Base-by-base conservation (phyloP, 2,113 vertebrate genomes). In the Phyllostomus hastatus region DNA sequence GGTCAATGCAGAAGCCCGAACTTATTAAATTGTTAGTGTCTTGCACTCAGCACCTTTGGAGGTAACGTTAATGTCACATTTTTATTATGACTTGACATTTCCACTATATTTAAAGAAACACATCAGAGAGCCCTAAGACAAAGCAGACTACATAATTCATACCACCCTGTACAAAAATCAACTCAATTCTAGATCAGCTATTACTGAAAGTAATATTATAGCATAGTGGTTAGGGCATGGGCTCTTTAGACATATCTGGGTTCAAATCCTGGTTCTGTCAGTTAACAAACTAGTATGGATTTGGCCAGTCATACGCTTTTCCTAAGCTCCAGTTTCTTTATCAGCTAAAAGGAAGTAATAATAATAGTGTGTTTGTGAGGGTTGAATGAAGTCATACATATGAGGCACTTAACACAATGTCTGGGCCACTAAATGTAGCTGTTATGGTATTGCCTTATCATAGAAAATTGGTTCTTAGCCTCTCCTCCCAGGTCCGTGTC, bases 11-110 rank as follows among this genome's bases (percentile, higher is more conserved):
- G 90, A 95, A 85, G 90, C 85, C 94, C 61, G 88, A 95, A 97
- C 75, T 93, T 97, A 94, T 79, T 97, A 95, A 95, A 88, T 96
- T 73, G 92, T 89, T 95, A 94, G 66, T 89, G 81, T 97, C 94
- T 96, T 97, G 90, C 72, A 95, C 94, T 94, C 92, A 83, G 78
- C 73, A 97, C 94, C 81, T 61, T 97, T 80, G 73, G 78, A 92
- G 41, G 50, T 94, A 94, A 95, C 17, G 70, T 84, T 90, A 95
- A 95, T 93, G 92, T 96, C 94, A 95, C 75, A 86, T 46, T 92
- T 96, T 96, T 95, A 95, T 97, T 94, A 85, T 52, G 61, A 89
- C 69, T 94, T 96, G 90, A 97, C 61, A 89, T 85, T 88, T 91
- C 22, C 14, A 38, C 61, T 81, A 26, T 64, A 66, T 64, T 91